Evolutionary conservation across 2,113 vertebrate genomes (phyloP).

Genomic region (Rhinoderma darwinii): DNA sequence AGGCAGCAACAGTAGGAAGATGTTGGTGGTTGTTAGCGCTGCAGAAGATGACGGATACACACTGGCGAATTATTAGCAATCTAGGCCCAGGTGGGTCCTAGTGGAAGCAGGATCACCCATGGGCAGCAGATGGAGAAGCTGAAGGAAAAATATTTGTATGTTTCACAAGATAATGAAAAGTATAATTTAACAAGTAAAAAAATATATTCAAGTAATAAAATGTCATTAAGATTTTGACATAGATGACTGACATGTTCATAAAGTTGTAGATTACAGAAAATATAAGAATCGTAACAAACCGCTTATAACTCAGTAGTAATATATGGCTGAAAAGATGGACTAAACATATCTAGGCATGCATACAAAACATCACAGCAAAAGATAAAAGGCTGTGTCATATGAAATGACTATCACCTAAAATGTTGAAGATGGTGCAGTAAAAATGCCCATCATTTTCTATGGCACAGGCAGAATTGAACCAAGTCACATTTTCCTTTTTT

Average conservation of each 20-base stretch:
- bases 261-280: background rate
- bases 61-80: slow-evolving; percentile 61
- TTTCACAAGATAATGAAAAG: background rate
- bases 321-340: background rate
- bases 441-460: background rate
- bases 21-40: slow-evolving; percentile 45
- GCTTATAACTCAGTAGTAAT: background rate
- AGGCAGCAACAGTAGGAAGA: slow-evolving; percentile 56
- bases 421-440: background rate
- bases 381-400: slow-evolving; percentile 4
- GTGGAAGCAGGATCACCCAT: slow-evolving; percentile 64
- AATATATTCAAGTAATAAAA: background rate
- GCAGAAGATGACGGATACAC: slow-evolving; percentile 13
- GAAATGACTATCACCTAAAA: background rate
- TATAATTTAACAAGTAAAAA: background rate
- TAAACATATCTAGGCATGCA: background rate
- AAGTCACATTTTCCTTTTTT: too few species aligned
- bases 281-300: background rate
- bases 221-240: background rate
- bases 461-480: background rate
- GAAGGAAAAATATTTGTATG: slow-evolving; percentile 2
- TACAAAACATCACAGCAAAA: background rate
- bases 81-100: slow-evolving; percentile 42
- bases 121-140: slow-evolving; percentile 24
- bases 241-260: background rate